Evolutionary conservation across 2,888 invertebrate species (phyloP).

Genomic region (Tetropium fuscum): DNA sequence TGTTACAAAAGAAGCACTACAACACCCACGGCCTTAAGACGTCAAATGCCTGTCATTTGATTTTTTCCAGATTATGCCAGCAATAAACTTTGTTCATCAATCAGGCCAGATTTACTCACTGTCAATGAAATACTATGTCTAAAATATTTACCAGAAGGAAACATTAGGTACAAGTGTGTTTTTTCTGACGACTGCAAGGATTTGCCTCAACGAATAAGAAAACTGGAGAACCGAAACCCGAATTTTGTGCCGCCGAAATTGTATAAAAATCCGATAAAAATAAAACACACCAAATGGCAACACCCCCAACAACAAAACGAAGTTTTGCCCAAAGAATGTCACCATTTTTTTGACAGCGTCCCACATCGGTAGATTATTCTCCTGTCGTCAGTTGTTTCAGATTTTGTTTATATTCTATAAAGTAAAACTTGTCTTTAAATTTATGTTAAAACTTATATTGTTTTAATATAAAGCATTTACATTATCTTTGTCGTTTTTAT

Average conservation of each 20-base stretch:
- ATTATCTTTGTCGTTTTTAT: neutral
- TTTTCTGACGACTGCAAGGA: constrained; percentile 18
- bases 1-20: constrained; percentile 11
- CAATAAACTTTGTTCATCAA: constrained; percentile 4
- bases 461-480: too few relatives aligned
- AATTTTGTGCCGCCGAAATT: neutral
- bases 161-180: constrained; percentile 20
- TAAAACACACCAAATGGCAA: constrained; percentile 20
- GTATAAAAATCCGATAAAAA: neutral
- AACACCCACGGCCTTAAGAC: constrained; percentile 7
- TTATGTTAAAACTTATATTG: neutral
- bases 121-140: constrained; percentile 16
- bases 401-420: neutral
- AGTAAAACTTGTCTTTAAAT: neutral
- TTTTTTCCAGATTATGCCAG: constrained; percentile 15
- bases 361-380: neutral
- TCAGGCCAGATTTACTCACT: constrained; percentile 17
- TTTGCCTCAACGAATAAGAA: neutral
- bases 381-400: neutral
- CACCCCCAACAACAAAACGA: constrained; percentile 17
- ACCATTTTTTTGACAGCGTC: constrained; percentile 18
- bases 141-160: constrained; percentile 22
- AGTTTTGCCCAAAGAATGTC: constrained; percentile 21
- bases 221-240: neutral
- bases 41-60: constrained; percentile 9